Conservation (phyloP, 2,113 vertebrate genomes). For the Platysternon megacephalum region DNA sequence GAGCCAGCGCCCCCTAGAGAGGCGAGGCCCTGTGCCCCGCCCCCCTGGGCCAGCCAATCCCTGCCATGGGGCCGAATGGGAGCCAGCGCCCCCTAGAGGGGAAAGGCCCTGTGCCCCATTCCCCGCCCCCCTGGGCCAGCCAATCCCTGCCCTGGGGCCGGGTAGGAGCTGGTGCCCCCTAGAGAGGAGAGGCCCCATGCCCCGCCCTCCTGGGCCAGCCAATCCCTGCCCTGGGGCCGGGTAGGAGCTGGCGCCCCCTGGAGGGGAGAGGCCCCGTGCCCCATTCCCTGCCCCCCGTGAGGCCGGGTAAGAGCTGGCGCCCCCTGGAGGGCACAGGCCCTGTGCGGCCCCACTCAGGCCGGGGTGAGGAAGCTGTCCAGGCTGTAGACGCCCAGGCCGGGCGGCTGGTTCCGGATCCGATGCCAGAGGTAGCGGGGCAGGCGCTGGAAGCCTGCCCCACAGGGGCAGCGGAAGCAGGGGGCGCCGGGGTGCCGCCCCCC, state of each 20-base stretch:
- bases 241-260: too few species aligned
- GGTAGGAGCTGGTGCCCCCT: not conserved
- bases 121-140: too few species aligned
- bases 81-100: too few species aligned
- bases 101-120: too few species aligned
- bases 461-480: constrained; percentile 77
- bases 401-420: constrained; percentile 74
- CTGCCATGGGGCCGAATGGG: not conserved
- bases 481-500: not conserved
- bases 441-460: constrained; percentile 77
- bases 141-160: too few species aligned
- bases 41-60: not conserved
- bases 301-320: too few species aligned
- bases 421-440: constrained; percentile 83
- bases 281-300: too few species aligned
- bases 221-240: not conserved
- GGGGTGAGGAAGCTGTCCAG: not conserved
- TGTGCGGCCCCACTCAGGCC: not conserved
- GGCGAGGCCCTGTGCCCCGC: too few species aligned
- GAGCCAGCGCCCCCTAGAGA: too few species aligned
- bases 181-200: too few species aligned
- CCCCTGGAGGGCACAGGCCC: not conserved
- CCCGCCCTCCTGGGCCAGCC: not conserved
- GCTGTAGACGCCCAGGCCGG: not conserved
- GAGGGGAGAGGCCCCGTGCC: too few species aligned